Evolutionary conservation across 2,797 vertebrate genomes (phyloP), one percentile per base, ranked within the genome.

Genomic region (Lepilemur septentrionalis): DNA sequence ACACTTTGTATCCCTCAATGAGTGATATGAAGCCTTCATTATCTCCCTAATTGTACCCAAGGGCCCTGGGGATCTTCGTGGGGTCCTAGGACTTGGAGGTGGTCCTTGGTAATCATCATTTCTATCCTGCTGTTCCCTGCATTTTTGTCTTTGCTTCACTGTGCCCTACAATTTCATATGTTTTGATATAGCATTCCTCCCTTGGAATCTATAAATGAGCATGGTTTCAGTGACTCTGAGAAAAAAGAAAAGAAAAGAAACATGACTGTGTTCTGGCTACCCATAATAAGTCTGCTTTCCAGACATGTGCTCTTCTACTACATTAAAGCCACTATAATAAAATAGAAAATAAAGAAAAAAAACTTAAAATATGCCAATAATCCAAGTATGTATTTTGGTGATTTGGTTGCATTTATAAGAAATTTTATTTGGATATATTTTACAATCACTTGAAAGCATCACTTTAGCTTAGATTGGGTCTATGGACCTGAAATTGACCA

Each of bases 361-460:
- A 50, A 13, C 59, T 91, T 46, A 3, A 52, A 82, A 80, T 59
- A 81, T 38, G 69, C 1, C 55, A 80, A 32, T 61, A 82, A 73
- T 14, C 20, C 6, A 57, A 78, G 18, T 88, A 28, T 50, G 18
- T 87, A 35, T 67, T 73, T 48, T 95, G 25, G 32, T 87, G 10
- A 76, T 59, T 81, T 84, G 41, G 4, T 2, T 94, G 5, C 35
- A 46, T 48, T 52, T 89, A 88, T 7, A 89, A 86, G 18, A 67
- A 69, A 52, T 88, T 82, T 70, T 48, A 57, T 89, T 90, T 41
- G 11, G 2, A 52, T 86, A 14, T 69, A 65, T 69, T 97, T 97
- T 85, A 65, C 0, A 78, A 8, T 80, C 25, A n/a, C 41, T 84
- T 89, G 32, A 78, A 96, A 91, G 25, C 25, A 43, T 70, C 38